A percentile compares a stretch with the other conserved stretches of the same genome.
Conservation (phyloP, 1,140 invertebrate species). For the Aphelenchoides besseyi region DNA sequence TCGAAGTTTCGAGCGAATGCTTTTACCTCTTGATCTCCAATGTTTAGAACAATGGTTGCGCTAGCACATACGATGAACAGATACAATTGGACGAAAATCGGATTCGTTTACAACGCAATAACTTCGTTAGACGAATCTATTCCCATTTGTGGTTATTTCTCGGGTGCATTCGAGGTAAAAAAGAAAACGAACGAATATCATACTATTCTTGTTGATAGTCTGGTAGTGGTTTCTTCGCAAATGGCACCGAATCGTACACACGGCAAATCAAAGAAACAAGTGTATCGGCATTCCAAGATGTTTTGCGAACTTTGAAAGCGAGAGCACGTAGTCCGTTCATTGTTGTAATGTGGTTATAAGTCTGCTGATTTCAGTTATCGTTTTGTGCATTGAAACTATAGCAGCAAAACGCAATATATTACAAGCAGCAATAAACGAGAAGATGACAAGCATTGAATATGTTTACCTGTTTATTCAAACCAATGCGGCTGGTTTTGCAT, state of each 20-base stretch:
- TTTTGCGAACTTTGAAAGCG: background rate
- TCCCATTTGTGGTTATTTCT: background rate
- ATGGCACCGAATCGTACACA: slow-evolving; percentile 3
- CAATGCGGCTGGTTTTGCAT: slow-evolving; percentile 20
- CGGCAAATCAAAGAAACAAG: background rate
- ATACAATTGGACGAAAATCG: slow-evolving; percentile 15
- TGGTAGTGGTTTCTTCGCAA: background rate
- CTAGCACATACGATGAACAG: background rate
- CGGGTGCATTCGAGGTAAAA: background rate
- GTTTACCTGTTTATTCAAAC: slow-evolving; percentile 36
- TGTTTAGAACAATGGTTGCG: background rate
- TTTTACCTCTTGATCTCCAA: background rate
- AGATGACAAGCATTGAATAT: slow-evolving; percentile 39
- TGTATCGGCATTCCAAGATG: background rate
- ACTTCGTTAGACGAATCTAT: background rate
- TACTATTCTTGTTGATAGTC: background rate
- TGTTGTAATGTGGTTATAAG: background rate
- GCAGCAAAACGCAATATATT: slow-evolving; percentile 34
- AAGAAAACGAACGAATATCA: background rate
- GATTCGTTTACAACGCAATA: background rate
- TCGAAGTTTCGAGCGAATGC: background rate
- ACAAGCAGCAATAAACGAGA: slow-evolving; percentile 19
- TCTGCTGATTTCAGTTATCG: slow-evolving; percentile 24
- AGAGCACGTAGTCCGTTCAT: background rate
- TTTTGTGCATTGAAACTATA: slow-evolving; percentile 28